Conservation (phyloP, 37 sponge, comb jelly and placozoan genomes). For the Geodia barretti region DNA sequence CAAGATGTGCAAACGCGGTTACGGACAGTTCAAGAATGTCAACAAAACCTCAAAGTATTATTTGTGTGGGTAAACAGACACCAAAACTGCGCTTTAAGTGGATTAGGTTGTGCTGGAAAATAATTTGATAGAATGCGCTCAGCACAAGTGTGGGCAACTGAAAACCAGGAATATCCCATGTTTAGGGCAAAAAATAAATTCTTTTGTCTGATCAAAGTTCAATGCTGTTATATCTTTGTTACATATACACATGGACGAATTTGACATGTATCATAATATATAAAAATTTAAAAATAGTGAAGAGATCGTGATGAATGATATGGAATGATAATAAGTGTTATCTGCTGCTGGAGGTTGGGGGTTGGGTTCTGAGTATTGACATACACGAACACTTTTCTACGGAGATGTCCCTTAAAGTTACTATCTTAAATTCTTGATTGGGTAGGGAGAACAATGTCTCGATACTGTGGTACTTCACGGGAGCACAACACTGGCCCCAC, state of each 20-base stretch:
- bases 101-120: too few relatives aligned
- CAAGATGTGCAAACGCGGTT: neutral
- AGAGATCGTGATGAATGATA: neutral
- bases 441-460: neutral
- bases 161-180: too few relatives aligned
- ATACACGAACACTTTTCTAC: neutral
- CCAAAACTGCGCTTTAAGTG: neutral
- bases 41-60: neutral
- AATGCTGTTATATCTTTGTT: too few relatives aligned
- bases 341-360: neutral
- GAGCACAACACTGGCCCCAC: neutral
- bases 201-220: too few relatives aligned
- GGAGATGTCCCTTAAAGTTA: neutral
- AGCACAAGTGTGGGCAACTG: too few relatives aligned
- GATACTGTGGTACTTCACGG: neutral
- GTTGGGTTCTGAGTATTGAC: neutral
- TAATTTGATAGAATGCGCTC: too few relatives aligned
- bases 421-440: neutral
- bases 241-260: neutral
- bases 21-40: neutral
- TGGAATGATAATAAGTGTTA: neutral
- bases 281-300: neutral
- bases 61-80: neutral
- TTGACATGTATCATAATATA: too few relatives aligned
- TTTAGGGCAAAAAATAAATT: too few relatives aligned